Evolutionary conservation across 2,888 invertebrate genomes (phyloP).

Genomic region (Catotricha subobsoleta): DNA sequence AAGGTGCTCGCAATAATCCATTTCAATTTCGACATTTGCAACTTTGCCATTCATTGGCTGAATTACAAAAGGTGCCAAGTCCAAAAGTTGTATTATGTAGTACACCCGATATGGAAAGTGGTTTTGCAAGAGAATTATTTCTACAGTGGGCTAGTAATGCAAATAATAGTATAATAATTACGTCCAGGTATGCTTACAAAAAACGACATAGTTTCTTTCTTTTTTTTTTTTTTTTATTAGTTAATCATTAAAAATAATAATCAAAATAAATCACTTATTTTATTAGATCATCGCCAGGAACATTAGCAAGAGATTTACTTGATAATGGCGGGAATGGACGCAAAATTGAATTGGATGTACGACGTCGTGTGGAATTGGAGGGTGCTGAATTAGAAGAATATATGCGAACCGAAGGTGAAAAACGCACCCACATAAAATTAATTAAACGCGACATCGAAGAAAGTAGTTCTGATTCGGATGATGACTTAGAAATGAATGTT

Average conservation of each 20-base stretch:
- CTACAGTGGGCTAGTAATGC: conserved; percentile 82
- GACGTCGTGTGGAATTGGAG: conserved; percentile 52
- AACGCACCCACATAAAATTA: conserved; percentile 22
- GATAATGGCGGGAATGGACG: conserved; percentile 54
- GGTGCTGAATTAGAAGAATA: conserved; percentile 63
- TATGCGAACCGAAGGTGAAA: conserved; percentile 44
- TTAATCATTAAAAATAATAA: no score
- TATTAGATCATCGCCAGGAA: conserved; percentile 58
- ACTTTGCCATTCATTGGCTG: conserved; percentile 79
- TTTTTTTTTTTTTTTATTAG: conserved; percentile 1
- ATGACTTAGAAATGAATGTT: conserved; percentile 68
- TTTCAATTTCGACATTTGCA: conserved; percentile 90
- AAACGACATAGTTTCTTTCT: conserved; percentile 1
- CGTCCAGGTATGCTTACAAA: conserved; percentile 41
- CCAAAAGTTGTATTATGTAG: conserved; percentile 93
- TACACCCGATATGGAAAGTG: conserved; percentile 85
- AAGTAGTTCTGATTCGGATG: conserved; percentile 63
- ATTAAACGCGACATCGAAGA: conserved; percentile 42
- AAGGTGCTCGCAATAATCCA: conserved; percentile 82
- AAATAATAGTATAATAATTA: conserved; percentile 87
- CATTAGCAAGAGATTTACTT: conserved; percentile 58
- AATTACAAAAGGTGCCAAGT: conserved; percentile 69
- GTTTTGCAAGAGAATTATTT: conserved; percentile 88
- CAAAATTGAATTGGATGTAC: conserved; percentile 50
- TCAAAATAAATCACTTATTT: background rate